Base-by-base conservation (phyloP, 2,113 vertebrate genomes). In the Prinia subflava region DNA sequence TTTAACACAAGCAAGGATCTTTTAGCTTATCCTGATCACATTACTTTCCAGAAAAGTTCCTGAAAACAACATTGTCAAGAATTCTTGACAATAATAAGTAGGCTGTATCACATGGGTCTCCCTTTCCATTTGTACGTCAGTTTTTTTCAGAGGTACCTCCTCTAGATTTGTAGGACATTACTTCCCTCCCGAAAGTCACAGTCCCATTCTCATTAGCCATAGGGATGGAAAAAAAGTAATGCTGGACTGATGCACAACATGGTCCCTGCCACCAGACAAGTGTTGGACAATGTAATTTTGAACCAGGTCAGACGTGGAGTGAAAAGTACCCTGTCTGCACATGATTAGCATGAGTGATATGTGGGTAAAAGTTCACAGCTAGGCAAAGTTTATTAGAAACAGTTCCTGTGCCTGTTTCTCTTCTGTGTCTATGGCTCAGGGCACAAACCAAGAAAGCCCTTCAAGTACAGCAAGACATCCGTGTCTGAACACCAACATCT, bases 191-290 rank as follows among this genome's bases (percentile, higher is more conserved):
- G 20, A 41, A 70, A 90, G 28, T 35, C 70, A 46, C 3, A 10
- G 3, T 67, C 4, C 10, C 30, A 16, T 27, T 13, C 24, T 67
- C 49, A 42, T 53, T 50, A 42, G 42, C 47, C 30, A 31, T 17
- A 42, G 33, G 15, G 25, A 67, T 70, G 31, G 19, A 11, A 62
- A 78, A 78, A 35, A 44, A 10, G 5, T 50, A 37, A 41, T 35
- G 39, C 6, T 63, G 35, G 82, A 59, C 10, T 37, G 20, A 33
- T 49, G 13, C 17, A 14, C 0, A 0, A 6, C 25, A 25, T 20
- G 5, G 20, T 71, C 60, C 31, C 28, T 49, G 37, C 24, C 56
- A 57, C n/a, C 2, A 6, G 39, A 14, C 0, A 1, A 10, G 11
- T 71, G 20, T 13, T 73, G 27, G 53, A 76, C 9, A 59, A 35